phyloP scores from a whole-genome alignment of 2,113 vertebrate species.

The Anguilla japonica region DNA sequence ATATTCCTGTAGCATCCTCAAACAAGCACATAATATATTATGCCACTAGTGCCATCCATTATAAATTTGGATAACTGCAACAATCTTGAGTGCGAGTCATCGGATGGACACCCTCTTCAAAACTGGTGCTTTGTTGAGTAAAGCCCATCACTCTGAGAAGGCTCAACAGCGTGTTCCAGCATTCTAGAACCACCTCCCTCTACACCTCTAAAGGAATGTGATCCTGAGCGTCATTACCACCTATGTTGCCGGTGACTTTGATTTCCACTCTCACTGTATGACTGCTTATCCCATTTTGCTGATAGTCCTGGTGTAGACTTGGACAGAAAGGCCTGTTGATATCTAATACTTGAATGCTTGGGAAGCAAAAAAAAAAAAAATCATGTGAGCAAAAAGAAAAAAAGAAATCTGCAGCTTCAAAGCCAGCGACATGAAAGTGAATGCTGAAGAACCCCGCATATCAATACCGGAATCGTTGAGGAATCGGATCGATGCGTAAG shows the following conservation, averaged over 20 bases:
- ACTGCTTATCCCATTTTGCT: neutral
- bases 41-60: no score
- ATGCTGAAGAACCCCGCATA: slow-evolving; percentile 62
- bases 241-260: slow-evolving; percentile 2
- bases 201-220: neutral
- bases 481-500: slow-evolving; percentile 58
- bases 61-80: no score
- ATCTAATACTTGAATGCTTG: neutral
- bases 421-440: slow-evolving; percentile 64
- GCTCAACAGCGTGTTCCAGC: no score
- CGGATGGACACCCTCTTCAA: no score
- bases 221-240: neutral
- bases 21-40: no score
- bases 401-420: slow-evolving; percentile 26
- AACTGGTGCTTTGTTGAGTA: no score
- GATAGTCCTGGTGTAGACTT: neutral
- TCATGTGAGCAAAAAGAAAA: neutral
- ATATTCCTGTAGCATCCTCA: no score
- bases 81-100: no score
- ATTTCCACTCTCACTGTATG: slow-evolving; percentile 2
- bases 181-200: no score
- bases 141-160: no score
- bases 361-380: neutral
- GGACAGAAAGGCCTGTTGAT: slow-evolving; percentile 2
- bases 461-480: slow-evolving; percentile 65